A percentile compares a stretch with the other conserved stretches of the same genome.
Evolutionary conservation across 2,797 vertebrate species (phyloP).

Genomic region (Sciaenops ocellatus): DNA sequence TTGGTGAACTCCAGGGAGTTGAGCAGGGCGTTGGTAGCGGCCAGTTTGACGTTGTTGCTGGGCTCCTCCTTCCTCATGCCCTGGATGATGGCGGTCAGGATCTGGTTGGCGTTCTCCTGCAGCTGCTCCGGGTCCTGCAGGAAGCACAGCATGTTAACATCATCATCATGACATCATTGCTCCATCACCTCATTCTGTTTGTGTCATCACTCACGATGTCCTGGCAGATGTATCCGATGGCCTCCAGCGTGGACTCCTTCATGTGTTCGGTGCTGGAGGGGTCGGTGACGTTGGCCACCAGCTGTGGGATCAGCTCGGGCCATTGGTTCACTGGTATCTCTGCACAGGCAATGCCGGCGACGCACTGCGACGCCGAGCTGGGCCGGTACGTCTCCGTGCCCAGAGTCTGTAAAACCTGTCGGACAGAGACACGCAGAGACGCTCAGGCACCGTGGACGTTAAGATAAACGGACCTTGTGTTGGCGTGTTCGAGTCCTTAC

Average conservation of each 20-base stretch:
- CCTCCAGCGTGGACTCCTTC: constrained; percentile 99
- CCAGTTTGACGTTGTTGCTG: constrained; percentile 98
- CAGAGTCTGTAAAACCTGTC: constrained; percentile 94
- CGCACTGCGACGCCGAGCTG: constrained; percentile 98
- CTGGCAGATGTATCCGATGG: constrained; percentile 99
- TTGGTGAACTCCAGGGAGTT: constrained; percentile 99
- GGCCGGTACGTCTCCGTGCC: constrained; percentile 98
- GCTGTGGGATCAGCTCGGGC: constrained; percentile 97
- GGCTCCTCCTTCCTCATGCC: constrained; percentile 99
- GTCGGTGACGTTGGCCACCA: constrained; percentile 96
- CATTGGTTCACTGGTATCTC: constrained; percentile 98
- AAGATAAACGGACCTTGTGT: rapidly evolving
- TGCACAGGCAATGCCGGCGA: constrained; percentile 97
- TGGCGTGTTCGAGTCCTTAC: constrained; percentile 79
- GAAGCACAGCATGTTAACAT: neutral
- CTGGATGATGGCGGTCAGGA: constrained; percentile 98
- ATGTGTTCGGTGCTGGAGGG: constrained; percentile 97
- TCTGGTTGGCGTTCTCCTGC: constrained; percentile 98
- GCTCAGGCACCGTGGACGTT: too few species aligned
- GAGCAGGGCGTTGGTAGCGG: constrained; percentile 96
- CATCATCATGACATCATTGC: neutral
- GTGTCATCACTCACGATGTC: constrained; percentile 91
- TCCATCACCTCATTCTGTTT: too few species aligned
- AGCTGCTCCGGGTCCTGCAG: constrained; percentile 96
- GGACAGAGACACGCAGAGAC: rapidly evolving